Evolutionary conservation across 2,113 vertebrate species (phyloP), one percentile per base, ranked within the genome.

Genomic region (Mohoua ochrocephala): DNA sequence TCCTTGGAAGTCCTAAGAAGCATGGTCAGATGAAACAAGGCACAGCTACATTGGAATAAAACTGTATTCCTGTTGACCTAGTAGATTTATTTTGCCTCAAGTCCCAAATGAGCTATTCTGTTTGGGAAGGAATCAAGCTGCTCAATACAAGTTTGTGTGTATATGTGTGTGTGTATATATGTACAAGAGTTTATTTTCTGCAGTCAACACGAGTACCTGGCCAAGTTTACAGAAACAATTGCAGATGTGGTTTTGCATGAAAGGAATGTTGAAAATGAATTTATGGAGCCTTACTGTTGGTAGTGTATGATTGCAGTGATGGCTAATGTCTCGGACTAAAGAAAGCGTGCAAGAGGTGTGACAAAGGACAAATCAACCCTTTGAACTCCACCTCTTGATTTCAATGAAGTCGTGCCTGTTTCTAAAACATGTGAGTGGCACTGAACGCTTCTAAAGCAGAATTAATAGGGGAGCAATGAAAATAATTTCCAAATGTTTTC

Each of bases 111-210:
- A 96, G 35, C 83, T 84, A 19, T 97, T 97, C 37, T 71, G 64
- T 95, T 97, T 86, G 78, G 70, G 88, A 97, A 97, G 96, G 87
- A 96, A 76, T 57, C 96, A 95, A 96, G 74, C 44, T 76, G 44
- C 54, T 96, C 88, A 91, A 86, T 86, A 79, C 1, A 14, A 84
- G 74, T 73, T 44, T 76, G 15, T 90, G 35, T 70, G 26, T 82
- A 22, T 27, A 31, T 57, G 4, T 64, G 14, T 70, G 21, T 82
- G 18, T 27, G 27, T 54, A 6, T 44, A n/a, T 57, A 27, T 68
- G 27, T 71, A 93, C 83, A 93, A 87, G 97, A 91, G 94, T 96
- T 95, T 86, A 91, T 80, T 96, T 95, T 88, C 52, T 96, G 65
- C 70, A 91, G 47, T 93, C 68, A 96, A 53, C 77, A 45, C 37